Evolutionary conservation across 2,113 vertebrate genomes (phyloP).

Genomic region (Scortum barcoo): DNA sequence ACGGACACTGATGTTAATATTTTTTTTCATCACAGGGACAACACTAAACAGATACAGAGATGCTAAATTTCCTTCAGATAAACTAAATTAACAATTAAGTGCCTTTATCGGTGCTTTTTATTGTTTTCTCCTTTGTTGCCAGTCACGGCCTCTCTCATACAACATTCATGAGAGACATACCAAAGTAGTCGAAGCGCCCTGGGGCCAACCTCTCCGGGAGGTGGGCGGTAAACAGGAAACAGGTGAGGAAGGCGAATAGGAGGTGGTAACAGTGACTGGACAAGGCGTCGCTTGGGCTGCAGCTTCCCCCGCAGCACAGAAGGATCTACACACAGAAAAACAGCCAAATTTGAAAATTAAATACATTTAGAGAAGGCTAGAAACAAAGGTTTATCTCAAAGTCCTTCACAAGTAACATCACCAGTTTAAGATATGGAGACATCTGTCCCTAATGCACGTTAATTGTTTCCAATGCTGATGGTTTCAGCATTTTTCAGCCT

Average conservation of each 20-base stretch:
- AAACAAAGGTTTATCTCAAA: neutral
- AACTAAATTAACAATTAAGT: neutral
- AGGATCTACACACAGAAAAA: constrained; percentile 75
- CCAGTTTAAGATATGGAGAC: neutral
- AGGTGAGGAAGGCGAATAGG: constrained; percentile 85
- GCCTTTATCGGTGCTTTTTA: neutral
- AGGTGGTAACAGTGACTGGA: constrained; percentile 84
- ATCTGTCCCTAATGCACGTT: neutral
- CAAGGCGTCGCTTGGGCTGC: constrained; percentile 75
- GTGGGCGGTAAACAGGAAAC: constrained; percentile 87
- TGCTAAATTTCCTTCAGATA: too few relatives aligned
- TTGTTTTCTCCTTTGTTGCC: neutral
- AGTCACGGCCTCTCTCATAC: neutral
- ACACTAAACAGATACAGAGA: too few relatives aligned
- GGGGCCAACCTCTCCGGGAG: constrained; percentile 87
- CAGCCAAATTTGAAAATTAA: fast-evolving
- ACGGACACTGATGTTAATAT: neutral
- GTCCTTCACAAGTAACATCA: neutral
- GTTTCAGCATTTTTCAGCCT: neutral
- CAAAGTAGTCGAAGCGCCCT: constrained; percentile 87
- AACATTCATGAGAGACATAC: constrained; percentile 55
- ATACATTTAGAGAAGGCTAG: neutral
- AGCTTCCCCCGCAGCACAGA: constrained; percentile 80
- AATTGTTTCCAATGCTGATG: neutral
- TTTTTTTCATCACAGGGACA: too few relatives aligned